Percentiles rank a stretch among this genome's conserved stretches.
Evolutionary conservation across 2,113 vertebrate species (phyloP).

Genomic region (Poeciliopsis prolifica): DNA sequence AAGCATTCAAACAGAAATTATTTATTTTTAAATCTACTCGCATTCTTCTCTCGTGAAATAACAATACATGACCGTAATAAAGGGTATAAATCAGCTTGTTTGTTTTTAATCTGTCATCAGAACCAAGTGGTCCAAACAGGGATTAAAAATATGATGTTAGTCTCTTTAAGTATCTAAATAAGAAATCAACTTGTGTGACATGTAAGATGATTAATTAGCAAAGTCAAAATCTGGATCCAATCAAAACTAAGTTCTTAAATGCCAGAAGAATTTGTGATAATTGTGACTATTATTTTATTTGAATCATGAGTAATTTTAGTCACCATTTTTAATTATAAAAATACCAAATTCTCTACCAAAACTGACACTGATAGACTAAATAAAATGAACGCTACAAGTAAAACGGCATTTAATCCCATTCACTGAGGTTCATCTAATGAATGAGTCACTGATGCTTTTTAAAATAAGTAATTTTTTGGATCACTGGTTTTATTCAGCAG

Average conservation of each 20-base stretch:
- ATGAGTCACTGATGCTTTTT: not conserved
- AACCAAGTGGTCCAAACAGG: not conserved
- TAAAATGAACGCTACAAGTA: not conserved
- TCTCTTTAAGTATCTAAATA: not conserved
- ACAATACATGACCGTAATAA: not conserved
- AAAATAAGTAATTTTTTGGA: no score
- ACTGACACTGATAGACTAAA: not conserved
- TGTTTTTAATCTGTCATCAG: not conserved
- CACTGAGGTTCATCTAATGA: not conserved
- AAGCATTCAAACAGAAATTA: no score
- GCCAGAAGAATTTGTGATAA: no score
- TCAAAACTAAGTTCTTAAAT: not conserved
- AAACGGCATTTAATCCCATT: not conserved
- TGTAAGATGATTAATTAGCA: not conserved
- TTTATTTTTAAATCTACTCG: not conserved
- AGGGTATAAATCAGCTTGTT: not conserved
- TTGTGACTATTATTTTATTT: not conserved
- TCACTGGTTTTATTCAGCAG: no score
- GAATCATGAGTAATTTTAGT: not conserved
- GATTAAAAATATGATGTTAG: not conserved
- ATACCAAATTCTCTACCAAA: not conserved
- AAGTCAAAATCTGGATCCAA: no score
- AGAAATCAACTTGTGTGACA: not conserved
- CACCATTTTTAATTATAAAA: not conserved
- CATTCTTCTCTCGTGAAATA: not conserved